Percentiles rank a stretch among this genome's conserved stretches.
These are phyloP conservation scores for Macroramphosus scolopax DNA, from an alignment of 2,797 vertebrate species.

Conservation along the genomic window DNA sequence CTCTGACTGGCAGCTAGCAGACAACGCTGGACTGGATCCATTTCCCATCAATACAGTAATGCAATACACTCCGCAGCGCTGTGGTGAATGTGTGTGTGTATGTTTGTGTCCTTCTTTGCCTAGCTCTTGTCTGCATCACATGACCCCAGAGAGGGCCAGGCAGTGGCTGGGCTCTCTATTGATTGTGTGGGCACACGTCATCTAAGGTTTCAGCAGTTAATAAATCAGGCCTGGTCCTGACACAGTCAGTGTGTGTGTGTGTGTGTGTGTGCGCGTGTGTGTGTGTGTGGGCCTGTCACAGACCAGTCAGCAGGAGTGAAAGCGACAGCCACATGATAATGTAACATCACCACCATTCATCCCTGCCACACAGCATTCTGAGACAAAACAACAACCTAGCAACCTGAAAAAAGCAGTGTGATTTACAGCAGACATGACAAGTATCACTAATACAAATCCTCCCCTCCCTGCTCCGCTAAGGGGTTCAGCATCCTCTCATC, in stretches of 20 bases:
- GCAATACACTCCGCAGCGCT: conserved; percentile 72
- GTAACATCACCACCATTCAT: conserved; percentile 83
- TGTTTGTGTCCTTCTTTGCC: conserved; percentile 54
- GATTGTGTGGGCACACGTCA: conserved; percentile 76
- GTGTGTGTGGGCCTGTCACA: conserved; percentile 77
- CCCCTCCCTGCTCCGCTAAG: conserved; percentile 47
- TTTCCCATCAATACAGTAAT: conserved; percentile 86
- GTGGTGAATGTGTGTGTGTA: conserved; percentile 46
- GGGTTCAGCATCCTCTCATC: conserved; percentile 67
- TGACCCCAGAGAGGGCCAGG: conserved; percentile 63
- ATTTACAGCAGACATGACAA: conserved; percentile 80
- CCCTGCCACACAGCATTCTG: conserved; percentile 77
- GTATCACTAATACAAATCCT: conserved; percentile 74
- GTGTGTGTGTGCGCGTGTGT: conserved; percentile 35
- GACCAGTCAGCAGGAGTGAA: conserved; percentile 71
- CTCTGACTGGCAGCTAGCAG: conserved; percentile 88
- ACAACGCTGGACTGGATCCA: conserved; percentile 78
- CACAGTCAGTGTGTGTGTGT: conserved; percentile 47
- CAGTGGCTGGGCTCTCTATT: conserved; percentile 68
- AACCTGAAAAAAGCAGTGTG: conserved; percentile 69
- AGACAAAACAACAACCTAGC: conserved; percentile 77
- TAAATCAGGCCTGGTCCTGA: conserved; percentile 76
- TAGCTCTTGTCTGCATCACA: conserved; percentile 58
- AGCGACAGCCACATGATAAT: conserved; percentile 80
- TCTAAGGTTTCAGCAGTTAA: conserved; percentile 74